These are phyloP conservation scores for Gisinianus flammeolus DNA, from an alignment of 2,888 invertebrate species.

Conservation along the genomic window DNA sequence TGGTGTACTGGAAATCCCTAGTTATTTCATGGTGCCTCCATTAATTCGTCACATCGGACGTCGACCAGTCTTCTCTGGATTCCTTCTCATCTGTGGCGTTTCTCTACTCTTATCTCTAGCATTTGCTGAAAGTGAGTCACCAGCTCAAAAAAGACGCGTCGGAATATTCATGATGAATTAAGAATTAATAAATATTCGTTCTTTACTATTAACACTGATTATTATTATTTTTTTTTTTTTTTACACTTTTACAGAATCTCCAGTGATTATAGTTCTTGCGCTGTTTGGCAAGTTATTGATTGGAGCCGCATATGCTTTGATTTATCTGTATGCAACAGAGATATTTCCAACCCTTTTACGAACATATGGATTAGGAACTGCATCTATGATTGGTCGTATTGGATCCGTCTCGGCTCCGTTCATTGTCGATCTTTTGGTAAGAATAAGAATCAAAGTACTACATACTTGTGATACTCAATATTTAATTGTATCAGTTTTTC, in stretches of 20 bases:
- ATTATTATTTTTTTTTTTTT: not conserved
- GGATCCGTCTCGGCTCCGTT: slow-evolving; percentile 55
- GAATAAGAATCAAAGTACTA: too few species aligned
- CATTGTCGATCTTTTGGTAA: slow-evolving; percentile 54
- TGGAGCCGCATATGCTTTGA: slow-evolving; percentile 55
- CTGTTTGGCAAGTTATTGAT: slow-evolving; percentile 56
- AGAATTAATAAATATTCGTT: too few species aligned
- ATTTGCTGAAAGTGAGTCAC: slow-evolving; percentile 46
- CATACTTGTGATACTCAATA: too few species aligned
- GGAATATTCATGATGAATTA: too few species aligned
- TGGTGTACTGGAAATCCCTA: slow-evolving; percentile 57
- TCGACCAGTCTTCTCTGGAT: slow-evolving; percentile 53
- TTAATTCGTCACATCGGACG: slow-evolving; percentile 52
- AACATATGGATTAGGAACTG: slow-evolving; percentile 56
- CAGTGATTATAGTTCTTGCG: slow-evolving; percentile 47
- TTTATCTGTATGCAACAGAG: slow-evolving; percentile 58
- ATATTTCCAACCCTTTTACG: slow-evolving; percentile 55
- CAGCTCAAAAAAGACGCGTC: not conserved
- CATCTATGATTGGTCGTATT: slow-evolving; percentile 56
- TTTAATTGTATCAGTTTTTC: too few species aligned
- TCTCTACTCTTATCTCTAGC: slow-evolving; percentile 50
- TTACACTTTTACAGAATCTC: slow-evolving; percentile 43
- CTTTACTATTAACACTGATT: not conserved
- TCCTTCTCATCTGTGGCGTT: slow-evolving; percentile 50
- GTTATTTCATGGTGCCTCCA: slow-evolving; percentile 57